Conservation (phyloP, 2,797 vertebrate genomes). For the Melanotaenia pygmaea region DNA sequence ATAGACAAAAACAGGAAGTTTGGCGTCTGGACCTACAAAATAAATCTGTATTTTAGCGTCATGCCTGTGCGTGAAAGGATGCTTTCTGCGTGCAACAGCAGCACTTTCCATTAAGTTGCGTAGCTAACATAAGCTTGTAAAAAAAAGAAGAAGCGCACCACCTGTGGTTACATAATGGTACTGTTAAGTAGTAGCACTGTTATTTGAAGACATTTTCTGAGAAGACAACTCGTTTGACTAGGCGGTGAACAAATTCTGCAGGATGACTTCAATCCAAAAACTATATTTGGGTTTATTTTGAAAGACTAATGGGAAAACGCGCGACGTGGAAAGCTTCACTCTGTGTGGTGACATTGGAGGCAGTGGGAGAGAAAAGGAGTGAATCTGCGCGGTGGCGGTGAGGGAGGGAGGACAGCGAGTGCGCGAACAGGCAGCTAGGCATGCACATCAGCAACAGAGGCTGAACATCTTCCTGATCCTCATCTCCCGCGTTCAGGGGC, state of each 20-base stretch:
- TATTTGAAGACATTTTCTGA: background rate
- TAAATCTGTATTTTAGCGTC: slow-evolving; percentile 25
- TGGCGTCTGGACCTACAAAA: slow-evolving; percentile 42
- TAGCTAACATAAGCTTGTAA: background rate
- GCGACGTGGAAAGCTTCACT: slow-evolving; percentile 33
- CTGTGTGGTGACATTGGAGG: slow-evolving; percentile 62
- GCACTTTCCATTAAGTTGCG: background rate
- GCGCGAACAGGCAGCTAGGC: slow-evolving; percentile 70
- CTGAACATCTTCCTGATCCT: slow-evolving; percentile 74
- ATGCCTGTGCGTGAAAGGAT: background rate
- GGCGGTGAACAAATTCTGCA: background rate
- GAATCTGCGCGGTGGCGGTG: slow-evolving; percentile 69
- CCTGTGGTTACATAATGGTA: rapidly evolving
- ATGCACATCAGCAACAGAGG: slow-evolving; percentile 74
- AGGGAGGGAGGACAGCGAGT: slow-evolving; percentile 74
- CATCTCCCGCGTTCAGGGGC: slow-evolving; percentile 61
- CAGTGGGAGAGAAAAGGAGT: slow-evolving; percentile 66
- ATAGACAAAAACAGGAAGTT: slow-evolving; percentile 41
- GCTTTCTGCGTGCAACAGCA: background rate
- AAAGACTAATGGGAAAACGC: slow-evolving; percentile 27
- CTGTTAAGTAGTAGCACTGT: rapidly evolving
- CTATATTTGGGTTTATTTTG: slow-evolving; percentile 57
- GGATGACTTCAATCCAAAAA: background rate
- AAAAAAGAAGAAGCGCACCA: too few relatives aligned
- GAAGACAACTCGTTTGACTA: background rate